Evolutionary conservation across 2,888 invertebrate genomes (phyloP).

Genomic region (Odontocolon sp.): DNA sequence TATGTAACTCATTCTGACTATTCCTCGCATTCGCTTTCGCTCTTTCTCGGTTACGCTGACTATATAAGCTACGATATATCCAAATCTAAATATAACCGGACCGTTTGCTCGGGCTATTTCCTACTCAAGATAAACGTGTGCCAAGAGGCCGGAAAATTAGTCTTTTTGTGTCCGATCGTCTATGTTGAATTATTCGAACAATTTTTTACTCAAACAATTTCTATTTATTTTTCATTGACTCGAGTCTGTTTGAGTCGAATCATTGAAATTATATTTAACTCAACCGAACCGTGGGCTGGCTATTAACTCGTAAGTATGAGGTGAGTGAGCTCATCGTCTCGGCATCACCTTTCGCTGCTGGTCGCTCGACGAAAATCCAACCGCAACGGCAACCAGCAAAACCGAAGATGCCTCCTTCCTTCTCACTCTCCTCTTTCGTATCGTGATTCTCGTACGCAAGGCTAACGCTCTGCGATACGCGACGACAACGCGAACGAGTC

Average conservation of each 20-base stretch:
- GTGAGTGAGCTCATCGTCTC: not conserved
- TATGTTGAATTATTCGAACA: too few relatives aligned
- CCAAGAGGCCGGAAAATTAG: constrained; percentile 54
- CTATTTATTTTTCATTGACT: too few relatives aligned
- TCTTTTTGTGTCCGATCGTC: not conserved
- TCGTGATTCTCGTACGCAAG: not conserved
- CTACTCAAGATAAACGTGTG: constrained; percentile 63
- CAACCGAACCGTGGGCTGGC: too few relatives aligned
- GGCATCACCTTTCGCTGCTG: not conserved
- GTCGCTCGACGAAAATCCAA: not conserved
- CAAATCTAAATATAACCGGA: constrained; percentile 68
- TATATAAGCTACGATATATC: constrained; percentile 11
- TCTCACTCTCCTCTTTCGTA: not conserved
- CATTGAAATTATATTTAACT: too few relatives aligned
- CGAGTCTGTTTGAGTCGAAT: too few relatives aligned
- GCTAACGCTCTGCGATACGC: not conserved
- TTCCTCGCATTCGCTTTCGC: not conserved
- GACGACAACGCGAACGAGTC: constrained; percentile 19
- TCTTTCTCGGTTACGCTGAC: constrained; percentile 7
- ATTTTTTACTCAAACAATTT: not conserved
- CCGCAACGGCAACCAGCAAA: not conserved
- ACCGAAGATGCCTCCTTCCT: not conserved
- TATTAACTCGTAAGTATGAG: too few relatives aligned
- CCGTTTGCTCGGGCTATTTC: constrained; percentile 66
- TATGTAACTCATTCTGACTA: too few relatives aligned